Evolutionary conservation across 2,888 invertebrate species (phyloP).

Genomic region (Hypena proboscidalis): DNA sequence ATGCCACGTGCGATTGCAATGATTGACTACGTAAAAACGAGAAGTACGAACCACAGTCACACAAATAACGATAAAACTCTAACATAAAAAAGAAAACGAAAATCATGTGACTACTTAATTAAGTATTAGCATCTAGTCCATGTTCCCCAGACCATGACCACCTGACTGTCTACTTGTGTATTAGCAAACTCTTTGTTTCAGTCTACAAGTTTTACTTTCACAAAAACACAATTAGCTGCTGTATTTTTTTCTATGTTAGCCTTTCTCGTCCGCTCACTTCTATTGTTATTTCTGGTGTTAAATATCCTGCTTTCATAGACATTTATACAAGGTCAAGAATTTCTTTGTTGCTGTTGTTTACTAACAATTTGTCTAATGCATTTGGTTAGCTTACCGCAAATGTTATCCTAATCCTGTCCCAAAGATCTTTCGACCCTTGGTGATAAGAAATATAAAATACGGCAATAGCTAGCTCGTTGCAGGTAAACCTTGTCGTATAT

Average conservation of each 20-base stretch:
- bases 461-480: too few relatives aligned
- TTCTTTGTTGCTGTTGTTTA: too few relatives aligned
- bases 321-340: background rate
- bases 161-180: slow-evolving; percentile 31
- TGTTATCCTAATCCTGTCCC: too few relatives aligned
- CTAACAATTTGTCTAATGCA: too few relatives aligned
- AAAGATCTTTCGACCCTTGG: too few relatives aligned
- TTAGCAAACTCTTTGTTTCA: slow-evolving; percentile 43
- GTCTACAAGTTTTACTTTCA: slow-evolving; percentile 42
- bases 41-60: too few relatives aligned
- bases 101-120: slow-evolving; percentile 4
- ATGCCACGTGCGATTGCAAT: too few relatives aligned
- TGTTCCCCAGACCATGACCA: slow-evolving; percentile 27
- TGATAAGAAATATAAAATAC: too few relatives aligned
- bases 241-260: slow-evolving; percentile 28
- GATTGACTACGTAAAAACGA: too few relatives aligned
- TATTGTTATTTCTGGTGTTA: slow-evolving; percentile 26
- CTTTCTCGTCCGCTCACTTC: slow-evolving; percentile 40
- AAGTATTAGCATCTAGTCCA: slow-evolving; percentile 15
- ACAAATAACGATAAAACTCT: slow-evolving; percentile 6
- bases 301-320: slow-evolving; percentile 35
- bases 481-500: too few relatives aligned
- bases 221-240: slow-evolving; percentile 31
- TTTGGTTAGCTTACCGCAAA: too few relatives aligned
- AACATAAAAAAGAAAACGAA: background rate